Conservation (phyloP, 2,888 invertebrate species). For the Scaptomyza polygonia region DNA sequence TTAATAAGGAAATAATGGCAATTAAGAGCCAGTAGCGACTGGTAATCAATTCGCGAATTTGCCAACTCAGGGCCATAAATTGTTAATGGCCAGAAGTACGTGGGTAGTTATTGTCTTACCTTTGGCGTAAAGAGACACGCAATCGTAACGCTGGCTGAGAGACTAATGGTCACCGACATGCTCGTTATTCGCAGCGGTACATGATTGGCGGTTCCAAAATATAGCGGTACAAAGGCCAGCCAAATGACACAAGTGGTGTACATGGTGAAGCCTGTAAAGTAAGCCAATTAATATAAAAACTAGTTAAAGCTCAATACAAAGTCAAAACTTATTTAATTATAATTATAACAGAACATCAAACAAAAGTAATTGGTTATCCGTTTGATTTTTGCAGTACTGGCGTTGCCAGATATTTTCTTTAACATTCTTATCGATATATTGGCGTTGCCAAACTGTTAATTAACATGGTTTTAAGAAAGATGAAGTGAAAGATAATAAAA, state of each 20-base stretch:
- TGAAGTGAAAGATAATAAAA: no score
- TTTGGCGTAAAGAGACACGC: slow-evolving; percentile 97
- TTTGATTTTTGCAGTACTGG: no score
- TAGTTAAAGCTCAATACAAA: slow-evolving; percentile 10
- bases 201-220: slow-evolving; percentile 97
- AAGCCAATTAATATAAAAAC: not conserved
- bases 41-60: slow-evolving; percentile 22
- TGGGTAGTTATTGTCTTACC: slow-evolving; percentile 85
- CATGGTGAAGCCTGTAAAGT: slow-evolving; percentile 95
- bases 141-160: slow-evolving; percentile 96
- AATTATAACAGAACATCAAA: no score
- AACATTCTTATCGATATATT: no score
- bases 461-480: no score
- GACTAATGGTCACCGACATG: slow-evolving; percentile 97
- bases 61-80: slow-evolving; percentile 21
- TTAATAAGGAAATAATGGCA: slow-evolving; percentile 35
- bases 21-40: slow-evolving; percentile 26
- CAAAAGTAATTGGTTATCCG: no score
- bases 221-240: slow-evolving; percentile 98
- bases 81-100: slow-evolving; percentile 13
- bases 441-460: no score
- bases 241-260: slow-evolving; percentile 99
- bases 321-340: no score
- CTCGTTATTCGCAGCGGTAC: slow-evolving; percentile 96
- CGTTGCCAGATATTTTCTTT: no score